Conservation (phyloP, 2,113 vertebrate genomes). For the Carassius carassius region DNA sequence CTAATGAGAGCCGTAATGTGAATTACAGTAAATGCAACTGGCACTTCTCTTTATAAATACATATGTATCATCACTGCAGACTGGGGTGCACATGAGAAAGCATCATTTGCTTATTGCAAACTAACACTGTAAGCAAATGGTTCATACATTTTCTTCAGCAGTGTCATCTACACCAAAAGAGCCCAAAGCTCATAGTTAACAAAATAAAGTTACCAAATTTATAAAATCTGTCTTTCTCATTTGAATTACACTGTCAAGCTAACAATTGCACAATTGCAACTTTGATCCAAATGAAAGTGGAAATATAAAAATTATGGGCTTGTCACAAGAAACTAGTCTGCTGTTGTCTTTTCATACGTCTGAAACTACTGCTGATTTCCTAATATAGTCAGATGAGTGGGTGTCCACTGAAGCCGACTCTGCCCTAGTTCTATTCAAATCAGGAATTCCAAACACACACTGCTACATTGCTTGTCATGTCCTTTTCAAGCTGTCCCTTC, state of each 20-base stretch:
- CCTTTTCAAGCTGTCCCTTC: constrained; percentile 27
- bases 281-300: not conserved
- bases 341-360: constrained; percentile 11
- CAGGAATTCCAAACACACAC: constrained; percentile 18
- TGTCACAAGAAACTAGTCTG: constrained; percentile 6
- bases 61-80: constrained; percentile 22
- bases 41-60: constrained; percentile 36
- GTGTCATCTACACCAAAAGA: not conserved
- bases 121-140: constrained; percentile 14
- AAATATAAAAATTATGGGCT: constrained; percentile 4
- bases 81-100: constrained; percentile 24
- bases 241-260: not conserved
- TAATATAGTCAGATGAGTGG: constrained; percentile 42
- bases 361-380: constrained; percentile 30
- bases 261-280: not conserved
- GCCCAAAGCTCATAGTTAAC: constrained; percentile 6
- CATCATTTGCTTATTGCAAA: not conserved
- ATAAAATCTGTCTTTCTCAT: not conserved
- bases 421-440: constrained; percentile 46
- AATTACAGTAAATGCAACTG: constrained; percentile 27
- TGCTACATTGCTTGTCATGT: constrained; percentile 43
- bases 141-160: not conserved
- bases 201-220: not conserved
- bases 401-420: constrained; percentile 33
- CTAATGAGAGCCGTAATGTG: constrained; percentile 47